A percentile compares a stretch with the other conserved stretches of the same genome.
phyloP scores from a whole-genome alignment of 2,113 vertebrate genomes.

The Spea bombifrons region DNA sequence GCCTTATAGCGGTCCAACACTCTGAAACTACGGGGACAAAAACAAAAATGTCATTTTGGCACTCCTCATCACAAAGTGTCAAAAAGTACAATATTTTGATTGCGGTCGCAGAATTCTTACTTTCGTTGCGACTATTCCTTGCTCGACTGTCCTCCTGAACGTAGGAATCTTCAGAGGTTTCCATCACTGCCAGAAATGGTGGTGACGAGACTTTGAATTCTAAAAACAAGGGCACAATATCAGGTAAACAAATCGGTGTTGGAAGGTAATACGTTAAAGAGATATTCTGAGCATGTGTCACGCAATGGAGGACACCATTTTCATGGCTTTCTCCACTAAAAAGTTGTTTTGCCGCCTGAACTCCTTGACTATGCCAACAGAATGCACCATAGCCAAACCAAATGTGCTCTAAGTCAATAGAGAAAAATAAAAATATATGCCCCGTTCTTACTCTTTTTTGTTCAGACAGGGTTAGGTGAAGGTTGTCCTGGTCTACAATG shows the following conservation, averaged over 20 bases:
- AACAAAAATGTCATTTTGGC: neutral
- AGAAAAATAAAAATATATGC: no score
- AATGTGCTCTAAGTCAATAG: no score
- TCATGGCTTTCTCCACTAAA: no score
- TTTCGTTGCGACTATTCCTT: conserved; percentile 16
- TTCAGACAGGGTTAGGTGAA: no score
- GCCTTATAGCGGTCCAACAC: conserved; percentile 22
- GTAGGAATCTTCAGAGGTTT: conserved; percentile 44
- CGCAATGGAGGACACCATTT: no score
- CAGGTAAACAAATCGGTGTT: neutral
- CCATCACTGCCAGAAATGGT: conserved; percentile 39
- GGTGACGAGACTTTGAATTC: conserved; percentile 25
- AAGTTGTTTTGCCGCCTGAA: no score
- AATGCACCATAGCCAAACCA: no score
- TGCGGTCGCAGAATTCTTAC: neutral
- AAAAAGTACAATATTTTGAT: neutral
- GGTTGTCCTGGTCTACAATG: no score
- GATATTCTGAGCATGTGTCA: no score
- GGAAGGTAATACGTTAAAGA: no score
- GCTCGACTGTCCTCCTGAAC: conserved; percentile 19
- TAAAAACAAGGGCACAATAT: neutral
- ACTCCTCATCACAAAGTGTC: neutral
- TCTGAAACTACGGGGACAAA: conserved; percentile 29
- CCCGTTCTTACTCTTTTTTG: no score
- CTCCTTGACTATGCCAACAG: no score